Evolutionary conservation across 2,113 vertebrate species (phyloP).

Genomic region (Oreotrochilus melanogaster): DNA sequence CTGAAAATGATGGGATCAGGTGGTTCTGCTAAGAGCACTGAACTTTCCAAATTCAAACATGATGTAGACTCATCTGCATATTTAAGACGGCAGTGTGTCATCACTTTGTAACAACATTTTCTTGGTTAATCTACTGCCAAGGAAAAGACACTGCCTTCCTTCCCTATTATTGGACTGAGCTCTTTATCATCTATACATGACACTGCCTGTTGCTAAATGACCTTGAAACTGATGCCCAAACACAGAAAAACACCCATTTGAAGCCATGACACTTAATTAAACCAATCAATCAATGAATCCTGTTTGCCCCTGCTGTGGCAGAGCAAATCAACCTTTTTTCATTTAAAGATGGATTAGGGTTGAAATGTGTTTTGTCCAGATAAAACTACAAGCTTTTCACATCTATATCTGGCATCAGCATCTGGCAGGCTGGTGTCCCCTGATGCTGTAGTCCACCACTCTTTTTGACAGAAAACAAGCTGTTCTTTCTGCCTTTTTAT

Average conservation of each 20-base stretch:
- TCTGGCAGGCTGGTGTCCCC: neutral
- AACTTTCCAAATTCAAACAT: neutral
- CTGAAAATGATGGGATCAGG: neutral
- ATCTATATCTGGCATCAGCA: neutral
- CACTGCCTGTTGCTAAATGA: neutral
- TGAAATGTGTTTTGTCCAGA: neutral
- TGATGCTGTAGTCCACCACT: neutral
- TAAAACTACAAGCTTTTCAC: neutral
- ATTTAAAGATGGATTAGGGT: neutral
- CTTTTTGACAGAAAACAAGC: neutral
- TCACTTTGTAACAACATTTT: neutral
- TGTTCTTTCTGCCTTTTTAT: neutral
- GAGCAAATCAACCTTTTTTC: neutral
- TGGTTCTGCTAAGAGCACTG: neutral
- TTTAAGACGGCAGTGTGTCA: neutral
- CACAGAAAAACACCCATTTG: neutral
- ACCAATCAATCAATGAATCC: neutral
- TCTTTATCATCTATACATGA: neutral
- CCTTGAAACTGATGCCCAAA: slow-evolving; percentile 2
- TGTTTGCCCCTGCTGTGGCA: neutral
- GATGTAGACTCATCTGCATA: neutral
- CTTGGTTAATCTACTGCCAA: neutral
- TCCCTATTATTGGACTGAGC: neutral
- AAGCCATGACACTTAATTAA: neutral
- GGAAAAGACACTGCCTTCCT: neutral